These are phyloP conservation scores for Melanaphis sacchari DNA, from an alignment of 1,140 invertebrate genomes.

Conservation along the genomic window DNA sequence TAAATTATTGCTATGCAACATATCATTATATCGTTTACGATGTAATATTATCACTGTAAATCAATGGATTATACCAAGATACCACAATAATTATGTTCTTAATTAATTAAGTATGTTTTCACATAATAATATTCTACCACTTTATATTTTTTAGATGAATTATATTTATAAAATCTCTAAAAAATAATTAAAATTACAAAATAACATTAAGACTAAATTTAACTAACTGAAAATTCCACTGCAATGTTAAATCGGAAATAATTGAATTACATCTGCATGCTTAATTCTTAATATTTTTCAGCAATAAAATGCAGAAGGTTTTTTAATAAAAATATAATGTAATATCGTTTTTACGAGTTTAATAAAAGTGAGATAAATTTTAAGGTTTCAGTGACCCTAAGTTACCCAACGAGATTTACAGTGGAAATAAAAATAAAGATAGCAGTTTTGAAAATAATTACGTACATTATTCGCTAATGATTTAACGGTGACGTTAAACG, in stretches of 20 bases:
- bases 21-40: background rate
- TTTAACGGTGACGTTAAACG: background rate
- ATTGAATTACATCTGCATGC: background rate
- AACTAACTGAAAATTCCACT: background rate
- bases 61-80: background rate
- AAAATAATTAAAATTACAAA: background rate
- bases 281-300: background rate
- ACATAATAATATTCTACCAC: too few relatives aligned
- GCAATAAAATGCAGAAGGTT: background rate
- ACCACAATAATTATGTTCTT: background rate
- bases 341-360: background rate
- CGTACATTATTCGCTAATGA: background rate
- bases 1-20: too few relatives aligned
- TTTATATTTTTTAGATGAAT: background rate
- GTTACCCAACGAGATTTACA: background rate
- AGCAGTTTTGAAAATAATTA: background rate
- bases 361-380: background rate
- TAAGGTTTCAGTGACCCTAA: background rate
- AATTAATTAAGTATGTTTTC: background rate
- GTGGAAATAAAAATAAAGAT: background rate
- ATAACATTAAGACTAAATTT: background rate
- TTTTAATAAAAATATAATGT: background rate
- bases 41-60: background rate
- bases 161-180: background rate
- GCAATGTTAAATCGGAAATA: background rate